Evolutionary conservation across 2,797 vertebrate genomes (phyloP).

Genomic region (Rhyacichthys aspro): DNA sequence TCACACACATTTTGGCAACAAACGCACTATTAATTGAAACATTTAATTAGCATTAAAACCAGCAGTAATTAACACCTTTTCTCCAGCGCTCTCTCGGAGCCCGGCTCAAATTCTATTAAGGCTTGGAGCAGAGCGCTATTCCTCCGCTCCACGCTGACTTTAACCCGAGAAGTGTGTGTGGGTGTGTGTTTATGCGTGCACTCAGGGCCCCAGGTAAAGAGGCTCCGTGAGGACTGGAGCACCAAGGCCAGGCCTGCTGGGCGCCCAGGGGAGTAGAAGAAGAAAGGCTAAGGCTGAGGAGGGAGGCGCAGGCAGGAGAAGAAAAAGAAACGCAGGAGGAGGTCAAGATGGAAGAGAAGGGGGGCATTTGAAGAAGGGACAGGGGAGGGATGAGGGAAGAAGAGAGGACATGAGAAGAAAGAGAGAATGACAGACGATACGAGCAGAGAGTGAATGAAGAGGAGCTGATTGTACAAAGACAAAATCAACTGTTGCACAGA

Average conservation of each 20-base stretch:
- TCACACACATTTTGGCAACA: constrained; percentile 83
- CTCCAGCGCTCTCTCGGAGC: constrained; percentile 73
- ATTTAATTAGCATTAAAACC: constrained; percentile 89
- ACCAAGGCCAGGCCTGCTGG: constrained; percentile 88
- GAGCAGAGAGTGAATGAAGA: constrained; percentile 36
- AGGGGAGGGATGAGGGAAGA: constrained; percentile 47
- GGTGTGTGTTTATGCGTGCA: constrained; percentile 38
- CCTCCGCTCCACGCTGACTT: constrained; percentile 53
- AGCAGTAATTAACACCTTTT: constrained; percentile 92
- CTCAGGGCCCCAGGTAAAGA: constrained; percentile 86
- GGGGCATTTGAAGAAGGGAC: constrained; percentile 50
- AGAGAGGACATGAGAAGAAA: constrained; percentile 36
- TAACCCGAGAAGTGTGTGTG: constrained; percentile 55
- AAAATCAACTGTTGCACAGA: neutral
- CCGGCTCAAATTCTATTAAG: constrained; percentile 86
- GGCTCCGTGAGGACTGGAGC: constrained; percentile 90
- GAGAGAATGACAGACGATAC: constrained; percentile 33
- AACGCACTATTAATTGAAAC: constrained; percentile 86
- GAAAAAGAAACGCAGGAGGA: constrained; percentile 43
- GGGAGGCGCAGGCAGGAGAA: constrained; percentile 4
- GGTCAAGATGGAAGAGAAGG: constrained; percentile 65
- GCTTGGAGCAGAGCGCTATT: constrained; percentile 72
- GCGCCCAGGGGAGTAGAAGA: constrained; percentile 83
- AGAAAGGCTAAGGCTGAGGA: constrained; percentile 49
- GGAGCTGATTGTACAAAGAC: constrained; percentile 17